Percentiles rank a stretch among this genome's conserved stretches.
phyloP scores from a whole-genome alignment of 2,888 invertebrate genomes.

The Diplolepis rosae region DNA sequence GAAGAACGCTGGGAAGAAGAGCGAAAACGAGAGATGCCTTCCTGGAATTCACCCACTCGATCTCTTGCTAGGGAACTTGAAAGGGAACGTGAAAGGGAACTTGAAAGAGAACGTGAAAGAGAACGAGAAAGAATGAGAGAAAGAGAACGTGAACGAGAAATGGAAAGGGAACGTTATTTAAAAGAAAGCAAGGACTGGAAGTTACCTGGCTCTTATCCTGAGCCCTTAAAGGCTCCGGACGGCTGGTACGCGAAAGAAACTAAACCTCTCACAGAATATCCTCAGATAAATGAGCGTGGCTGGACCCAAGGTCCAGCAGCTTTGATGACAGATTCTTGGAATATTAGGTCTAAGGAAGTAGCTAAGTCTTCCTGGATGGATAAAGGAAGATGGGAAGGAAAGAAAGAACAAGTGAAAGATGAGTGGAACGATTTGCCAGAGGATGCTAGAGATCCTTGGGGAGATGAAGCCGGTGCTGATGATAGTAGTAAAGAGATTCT shows the following conservation, averaged over 20 bases:
- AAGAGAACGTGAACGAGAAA: neutral
- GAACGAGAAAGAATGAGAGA: neutral
- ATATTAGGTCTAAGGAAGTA: slow-evolving; percentile 57
- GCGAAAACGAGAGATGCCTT: slow-evolving; percentile 30
- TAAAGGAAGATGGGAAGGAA: slow-evolving; percentile 56
- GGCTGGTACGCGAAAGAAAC: slow-evolving; percentile 2
- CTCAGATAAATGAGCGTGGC: neutral
- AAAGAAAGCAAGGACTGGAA: neutral
- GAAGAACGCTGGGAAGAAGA: slow-evolving; percentile 23
- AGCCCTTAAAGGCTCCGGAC: neutral
- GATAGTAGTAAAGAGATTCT: slow-evolving; percentile 37
- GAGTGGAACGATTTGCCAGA: slow-evolving; percentile 69
- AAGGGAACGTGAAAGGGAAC: neutral
- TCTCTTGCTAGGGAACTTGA: neutral
- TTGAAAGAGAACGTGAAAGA: neutral
- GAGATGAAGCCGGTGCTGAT: slow-evolving; percentile 56
- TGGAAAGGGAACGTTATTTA: neutral
- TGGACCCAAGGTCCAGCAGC: neutral
- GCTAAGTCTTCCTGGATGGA: slow-evolving; percentile 48
- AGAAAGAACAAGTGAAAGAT: slow-evolving; percentile 56
- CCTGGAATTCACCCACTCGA: slow-evolving; percentile 10
- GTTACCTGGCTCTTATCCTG: neutral
- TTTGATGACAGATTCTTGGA: slow-evolving; percentile 57
- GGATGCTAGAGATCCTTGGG: slow-evolving; percentile 71
- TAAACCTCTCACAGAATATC: neutral